Evolutionary conservation across 2,113 vertebrate species (phyloP), one percentile per base, ranked within the genome.

Genomic region (Paradisaea rubra): DNA sequence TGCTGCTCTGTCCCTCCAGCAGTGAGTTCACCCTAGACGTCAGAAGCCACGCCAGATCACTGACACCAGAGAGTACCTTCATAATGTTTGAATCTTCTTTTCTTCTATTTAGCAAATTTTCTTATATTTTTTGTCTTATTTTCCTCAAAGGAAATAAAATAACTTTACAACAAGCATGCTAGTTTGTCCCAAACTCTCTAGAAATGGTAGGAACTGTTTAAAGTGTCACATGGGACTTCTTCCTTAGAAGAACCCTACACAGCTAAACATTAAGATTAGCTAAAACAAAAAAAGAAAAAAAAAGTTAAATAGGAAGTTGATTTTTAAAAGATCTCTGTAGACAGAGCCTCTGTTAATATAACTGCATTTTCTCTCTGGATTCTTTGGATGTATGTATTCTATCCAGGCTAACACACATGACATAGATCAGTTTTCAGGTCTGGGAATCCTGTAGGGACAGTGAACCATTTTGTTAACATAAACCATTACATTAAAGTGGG

Each of bases 111-210:
- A 78, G 13, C 5, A n/a, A 60, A 20, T 57, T 66, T 73, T 65
- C 31, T 37, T 44, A 4, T 42, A 8, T 49, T 84, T 81, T 81
- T 86, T 83, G 6, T 45, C n/a, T 35, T 65, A 31, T 57, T 91
- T 88, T 89, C 28, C 50, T 60, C 31, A 45, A 57, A 70, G 47
- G 9, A 81, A 49, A 77, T 21, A 35, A 83, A 68, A 81, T 37
- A 0, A 35, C 37, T 64, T 81, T 42, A 63, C 24, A 81, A 53
- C 9, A 78, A 45, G 6, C 10, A 11, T 2, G 1, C 2, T 0
- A 0, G 8, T 81, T 87, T 78, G 54, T 63, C 15, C 22, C 47
- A 71, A 52, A 47, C 25, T 74, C 31, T 81, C 33, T 63, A 47
- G 49, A 69, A 87, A 71, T 20, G 8, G 5, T 37, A 66, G 7